These are phyloP conservation scores for Leptothorax acervorum DNA, from an alignment of 2,888 invertebrate species.

Conservation along the genomic window DNA sequence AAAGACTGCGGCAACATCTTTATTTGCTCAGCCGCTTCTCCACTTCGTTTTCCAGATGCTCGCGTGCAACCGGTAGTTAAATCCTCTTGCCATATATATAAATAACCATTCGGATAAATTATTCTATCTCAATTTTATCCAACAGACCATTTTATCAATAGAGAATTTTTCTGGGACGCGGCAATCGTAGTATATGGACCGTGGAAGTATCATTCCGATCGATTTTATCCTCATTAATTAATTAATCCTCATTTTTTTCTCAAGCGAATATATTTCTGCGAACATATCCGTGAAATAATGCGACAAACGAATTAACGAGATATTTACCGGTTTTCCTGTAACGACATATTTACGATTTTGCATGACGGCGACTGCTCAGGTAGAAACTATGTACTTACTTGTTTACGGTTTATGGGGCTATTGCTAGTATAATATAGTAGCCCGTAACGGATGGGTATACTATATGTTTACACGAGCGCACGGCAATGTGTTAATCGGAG, in stretches of 20 bases:
- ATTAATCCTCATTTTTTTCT: background rate
- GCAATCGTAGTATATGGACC: background rate
- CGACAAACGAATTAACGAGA: conserved; percentile 10
- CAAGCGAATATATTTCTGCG: background rate
- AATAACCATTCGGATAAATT: background rate
- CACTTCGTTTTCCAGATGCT: background rate
- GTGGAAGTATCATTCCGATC: conserved; percentile 1
- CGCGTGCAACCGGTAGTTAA: conserved; percentile 24
- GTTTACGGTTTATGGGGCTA: conserved; percentile 46
- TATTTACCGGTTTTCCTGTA: conserved; percentile 34
- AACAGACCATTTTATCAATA: background rate
- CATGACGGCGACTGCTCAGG: conserved; percentile 44
- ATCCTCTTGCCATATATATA: background rate
- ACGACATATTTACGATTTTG: conserved; percentile 48
- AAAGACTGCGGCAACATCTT: conserved; percentile 36
- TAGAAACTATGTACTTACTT: conserved; percentile 51
- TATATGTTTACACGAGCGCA: conserved; percentile 37
- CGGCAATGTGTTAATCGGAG: conserved; percentile 50
- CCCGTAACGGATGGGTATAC: conserved; percentile 26
- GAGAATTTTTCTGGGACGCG: background rate
- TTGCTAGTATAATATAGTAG: conserved; percentile 47
- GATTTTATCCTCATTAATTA: background rate
- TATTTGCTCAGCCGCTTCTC: conserved; percentile 37
- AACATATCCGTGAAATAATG: background rate
- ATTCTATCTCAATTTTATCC: background rate